Conservation (phyloP, 2,797 vertebrate species). For the Pelobates cultripes region DNA sequence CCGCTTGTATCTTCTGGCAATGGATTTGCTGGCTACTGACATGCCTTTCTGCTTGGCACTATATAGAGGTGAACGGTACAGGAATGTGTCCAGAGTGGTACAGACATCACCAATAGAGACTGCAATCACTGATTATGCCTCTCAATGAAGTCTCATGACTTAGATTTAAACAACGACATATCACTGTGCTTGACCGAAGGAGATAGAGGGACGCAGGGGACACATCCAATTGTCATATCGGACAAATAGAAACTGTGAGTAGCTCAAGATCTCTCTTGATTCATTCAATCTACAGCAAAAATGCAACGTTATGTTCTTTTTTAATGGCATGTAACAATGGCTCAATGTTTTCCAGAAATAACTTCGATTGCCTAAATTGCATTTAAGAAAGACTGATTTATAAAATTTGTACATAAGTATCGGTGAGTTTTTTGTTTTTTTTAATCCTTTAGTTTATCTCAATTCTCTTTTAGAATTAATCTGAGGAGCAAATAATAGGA, state of each 20-base stretch:
- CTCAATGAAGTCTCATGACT: conserved; percentile 86
- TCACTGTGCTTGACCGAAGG: conserved; percentile 66
- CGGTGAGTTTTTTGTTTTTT: no score
- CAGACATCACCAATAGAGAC: conserved; percentile 90
- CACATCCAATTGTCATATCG: conserved; percentile 35
- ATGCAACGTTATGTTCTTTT: no score
- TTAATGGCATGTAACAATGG: no score
- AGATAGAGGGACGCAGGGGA: conserved; percentile 59
- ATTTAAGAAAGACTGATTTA: no score
- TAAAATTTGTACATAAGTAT: no score
- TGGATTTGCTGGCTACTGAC: conserved; percentile 82
- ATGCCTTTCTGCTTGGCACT: conserved; percentile 86
- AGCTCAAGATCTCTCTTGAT: neutral
- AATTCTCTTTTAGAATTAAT: no score
- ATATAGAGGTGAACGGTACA: conserved; percentile 78
- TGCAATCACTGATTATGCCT: conserved; percentile 77
- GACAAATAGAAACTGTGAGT: conserved; percentile 64
- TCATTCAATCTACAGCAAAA: neutral
- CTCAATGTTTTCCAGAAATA: neutral
- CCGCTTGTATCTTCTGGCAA: conserved; percentile 67
- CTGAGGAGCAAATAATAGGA: no score
- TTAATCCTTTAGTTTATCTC: no score
- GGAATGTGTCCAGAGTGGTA: conserved; percentile 89
- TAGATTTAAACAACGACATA: conserved; percentile 70
- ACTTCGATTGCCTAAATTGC: no score